Percentiles rank a stretch among this genome's conserved stretches.
phyloP scores from a whole-genome alignment of 2,797 vertebrate genomes.

The Poecile montanus region DNA sequence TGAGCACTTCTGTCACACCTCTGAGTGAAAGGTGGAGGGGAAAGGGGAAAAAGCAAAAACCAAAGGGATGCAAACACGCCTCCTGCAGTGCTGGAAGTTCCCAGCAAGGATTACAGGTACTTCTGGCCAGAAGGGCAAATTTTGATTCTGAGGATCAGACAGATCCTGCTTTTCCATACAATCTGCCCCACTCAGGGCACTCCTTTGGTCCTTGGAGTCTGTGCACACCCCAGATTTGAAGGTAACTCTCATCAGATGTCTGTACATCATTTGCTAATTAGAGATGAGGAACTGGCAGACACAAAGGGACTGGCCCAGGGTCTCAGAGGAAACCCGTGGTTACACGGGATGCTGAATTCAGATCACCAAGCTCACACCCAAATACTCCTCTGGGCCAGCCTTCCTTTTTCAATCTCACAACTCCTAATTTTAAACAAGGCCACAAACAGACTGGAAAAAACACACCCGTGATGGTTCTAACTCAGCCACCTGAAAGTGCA shows the following conservation, averaged over 20 bases:
- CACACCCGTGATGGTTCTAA: not conserved
- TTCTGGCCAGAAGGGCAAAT: constrained; percentile 15
- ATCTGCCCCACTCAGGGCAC: not conserved
- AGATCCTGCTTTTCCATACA: constrained; percentile 18
- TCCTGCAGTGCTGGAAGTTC: not conserved
- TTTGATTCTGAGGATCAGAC: not conserved
- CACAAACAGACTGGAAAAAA: not conserved
- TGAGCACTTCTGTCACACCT: not conserved
- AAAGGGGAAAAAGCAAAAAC: not conserved
- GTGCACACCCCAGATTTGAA: not conserved
- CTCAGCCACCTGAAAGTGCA: not conserved
- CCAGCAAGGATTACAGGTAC: not conserved
- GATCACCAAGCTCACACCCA: not conserved
- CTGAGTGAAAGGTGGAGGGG: not conserved
- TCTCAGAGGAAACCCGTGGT: constrained; percentile 10
- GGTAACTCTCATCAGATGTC: not conserved
- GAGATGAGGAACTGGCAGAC: constrained; percentile 19
- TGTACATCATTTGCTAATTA: not conserved
- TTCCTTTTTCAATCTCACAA: not conserved
- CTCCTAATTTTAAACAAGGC: constrained; percentile 12
- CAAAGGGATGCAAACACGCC: not conserved
- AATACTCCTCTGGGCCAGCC: not conserved
- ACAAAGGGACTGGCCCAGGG: constrained; percentile 42
- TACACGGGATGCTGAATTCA: not conserved
- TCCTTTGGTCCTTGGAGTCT: not conserved